Evolutionary conservation across 1,140 invertebrate species (phyloP), one percentile per base, ranked within the genome.

Genomic region (Paraescarpia echinospica): DNA sequence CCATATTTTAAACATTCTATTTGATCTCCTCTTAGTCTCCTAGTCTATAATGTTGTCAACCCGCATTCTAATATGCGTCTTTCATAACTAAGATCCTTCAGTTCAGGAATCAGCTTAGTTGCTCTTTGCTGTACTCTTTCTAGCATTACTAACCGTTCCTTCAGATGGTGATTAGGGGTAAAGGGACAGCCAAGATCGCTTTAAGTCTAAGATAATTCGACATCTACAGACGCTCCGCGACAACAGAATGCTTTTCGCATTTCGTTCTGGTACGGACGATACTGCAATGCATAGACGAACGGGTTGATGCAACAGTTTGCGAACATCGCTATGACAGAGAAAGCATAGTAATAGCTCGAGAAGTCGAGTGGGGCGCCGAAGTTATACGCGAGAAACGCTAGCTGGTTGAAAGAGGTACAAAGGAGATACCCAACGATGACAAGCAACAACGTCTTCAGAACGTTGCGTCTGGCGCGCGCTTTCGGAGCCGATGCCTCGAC

Each of bases 291-390:
- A 35, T 93, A 93, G 33, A 93, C 35, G 59, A 93, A 33, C 18
- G 93, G 93, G 48, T 93, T 93, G 92, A 92, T 59, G 93, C 93
- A 93, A 89, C 93, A 92, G 59, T 93, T 93, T 9, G 59, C 51
- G 51, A 93, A 93, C 9, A 93, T 91, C 89, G 90, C 59, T 33
- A 93, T 48, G 90, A 93, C 93, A 48, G 92, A 91, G 92, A 93
- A 91, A 35, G 92, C 88, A 77, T 93, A 93, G 35, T 92, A 91
- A 41, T 6, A 89, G 89, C 92, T 90, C 22, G 1, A 35, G 59
- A 92, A 92, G 91, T 90, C 89, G 5, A 34, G 35, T 6, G 92
- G 89, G 31, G 34, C 34, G 34, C 92, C 92, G 27, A 93, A 35
- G 33, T 92, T 35, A 90, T 34, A 93, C 90, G 92, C 77, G 22